Evolutionary conservation across 2,113 vertebrate genomes (phyloP).

Genomic region (Progne subis): DNA sequence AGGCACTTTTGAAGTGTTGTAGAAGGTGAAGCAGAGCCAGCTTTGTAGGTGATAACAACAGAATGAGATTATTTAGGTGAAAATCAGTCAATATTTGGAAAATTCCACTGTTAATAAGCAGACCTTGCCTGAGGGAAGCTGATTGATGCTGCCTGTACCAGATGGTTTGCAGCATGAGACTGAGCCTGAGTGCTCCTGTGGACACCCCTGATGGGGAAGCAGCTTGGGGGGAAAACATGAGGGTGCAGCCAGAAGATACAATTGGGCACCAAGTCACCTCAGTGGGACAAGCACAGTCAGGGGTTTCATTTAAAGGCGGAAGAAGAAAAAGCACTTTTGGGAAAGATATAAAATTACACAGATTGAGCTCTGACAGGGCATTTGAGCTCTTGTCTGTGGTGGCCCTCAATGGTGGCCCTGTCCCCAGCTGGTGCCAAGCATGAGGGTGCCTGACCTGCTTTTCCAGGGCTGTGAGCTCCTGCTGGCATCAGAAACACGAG

Average conservation of each 20-base stretch:
- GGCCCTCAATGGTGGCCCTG: neutral
- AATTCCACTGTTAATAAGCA: neutral
- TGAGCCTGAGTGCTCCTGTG: neutral
- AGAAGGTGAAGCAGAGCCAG: neutral
- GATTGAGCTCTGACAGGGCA: neutral
- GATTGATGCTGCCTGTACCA: neutral
- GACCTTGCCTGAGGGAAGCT: neutral
- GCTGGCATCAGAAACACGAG: neutral
- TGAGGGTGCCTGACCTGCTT: neutral
- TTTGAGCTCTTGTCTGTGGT: neutral
- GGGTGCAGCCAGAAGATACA: neutral
- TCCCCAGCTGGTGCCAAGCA: neutral
- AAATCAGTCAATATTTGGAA: constrained; percentile 51
- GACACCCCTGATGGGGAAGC: neutral
- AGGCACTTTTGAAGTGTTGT: neutral
- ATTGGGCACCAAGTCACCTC: neutral
- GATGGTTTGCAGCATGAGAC: neutral
- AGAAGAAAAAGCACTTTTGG: neutral
- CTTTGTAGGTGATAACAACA: neutral
- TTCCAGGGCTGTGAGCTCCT: neutral
- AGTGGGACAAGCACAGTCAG: neutral
- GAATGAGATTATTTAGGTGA: neutral
- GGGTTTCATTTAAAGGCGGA: neutral
- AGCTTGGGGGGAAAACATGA: neutral
- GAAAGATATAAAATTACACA: neutral